These are phyloP conservation scores for Nothoprocta perdicaria DNA, from an alignment of 2,113 vertebrate species.

Conservation along the genomic window DNA sequence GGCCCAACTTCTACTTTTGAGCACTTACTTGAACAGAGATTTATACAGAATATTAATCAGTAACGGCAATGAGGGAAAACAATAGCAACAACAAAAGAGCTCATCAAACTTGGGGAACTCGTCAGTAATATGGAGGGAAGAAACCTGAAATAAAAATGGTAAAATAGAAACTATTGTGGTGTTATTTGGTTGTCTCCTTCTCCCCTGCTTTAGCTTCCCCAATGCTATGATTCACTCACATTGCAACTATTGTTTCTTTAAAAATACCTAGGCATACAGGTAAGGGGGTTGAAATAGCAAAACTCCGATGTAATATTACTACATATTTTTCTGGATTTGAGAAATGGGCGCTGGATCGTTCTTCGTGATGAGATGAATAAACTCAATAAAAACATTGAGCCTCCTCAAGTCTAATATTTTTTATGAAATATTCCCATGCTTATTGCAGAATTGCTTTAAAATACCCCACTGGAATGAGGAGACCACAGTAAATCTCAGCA, in stretches of 20 bases:
- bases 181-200: neutral
- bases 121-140: neutral
- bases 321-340: conserved; percentile 57
- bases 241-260: neutral
- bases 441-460: conserved; percentile 68
- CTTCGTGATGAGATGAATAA: conserved; percentile 60
- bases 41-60: neutral
- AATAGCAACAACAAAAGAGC: no score
- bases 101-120: neutral
- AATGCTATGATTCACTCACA: neutral
- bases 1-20: neutral
- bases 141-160: neutral
- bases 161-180: neutral
- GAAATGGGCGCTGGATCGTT: conserved; percentile 40
- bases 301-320: conserved; percentile 58
- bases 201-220: accelerated
- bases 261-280: conserved; percentile 38
- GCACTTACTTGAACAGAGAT: neutral
- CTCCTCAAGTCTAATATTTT: conserved; percentile 52
- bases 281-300: conserved; percentile 37
- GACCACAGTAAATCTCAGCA: conserved; percentile 58
- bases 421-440: conserved; percentile 58
- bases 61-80: neutral
- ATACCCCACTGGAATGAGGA: conserved; percentile 55
- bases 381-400: conserved; percentile 71